Base-by-base conservation (phyloP, 1,140 invertebrate species). In the Asobara japonica region DNA sequence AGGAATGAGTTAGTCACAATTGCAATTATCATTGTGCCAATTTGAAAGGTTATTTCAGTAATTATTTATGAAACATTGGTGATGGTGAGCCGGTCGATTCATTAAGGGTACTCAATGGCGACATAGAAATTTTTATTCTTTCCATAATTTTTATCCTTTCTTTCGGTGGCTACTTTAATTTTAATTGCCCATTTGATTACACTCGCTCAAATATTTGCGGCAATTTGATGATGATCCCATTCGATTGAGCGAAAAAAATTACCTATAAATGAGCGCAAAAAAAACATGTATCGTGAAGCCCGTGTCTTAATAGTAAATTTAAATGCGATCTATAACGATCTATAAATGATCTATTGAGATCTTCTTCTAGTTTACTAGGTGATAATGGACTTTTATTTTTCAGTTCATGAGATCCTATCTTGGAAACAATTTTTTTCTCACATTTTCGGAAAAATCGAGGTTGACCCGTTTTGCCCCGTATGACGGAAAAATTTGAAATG, bases 21-120 rank as follows among this genome's bases (percentile, higher is more conserved):
- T 45, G 41, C 41, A 45, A 45, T 45, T 45, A 45, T 45, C 41
- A 45, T 45, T 45, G 41, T 45, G 41, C 41, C 41, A 45, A 45
- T 45, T 45, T 45, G 41, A 45, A 45, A 45, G 41, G 41, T 45
- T 45, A 45, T 45, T 45, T 45, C n/a, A 45, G 18, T 16, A 16
- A 45, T 45, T 45, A 45, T 45, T 16, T 13, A 13, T 45, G 41
- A 45, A 45, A 45, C 41, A 45, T 7, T 45, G 11, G 13, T 45
- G 41, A 45, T 45, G 41, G 13, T 7, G n/a, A 45, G 18, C 41
- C 41, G 13, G 41, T 45, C n/a, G 41, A 45, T 45, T 45, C 41
- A 13, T 45, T 45, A 45, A 45, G 41, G 41, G 18, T 45, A 45
- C n/a, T 45, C 41, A 45, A 13, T 45, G 41, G 13, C n/a, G 13